These are phyloP conservation scores for Halisarca cf. caerulea DNA, from an alignment of 37 sponge, comb jelly and placozoan genomes.

Conservation along the genomic window DNA sequence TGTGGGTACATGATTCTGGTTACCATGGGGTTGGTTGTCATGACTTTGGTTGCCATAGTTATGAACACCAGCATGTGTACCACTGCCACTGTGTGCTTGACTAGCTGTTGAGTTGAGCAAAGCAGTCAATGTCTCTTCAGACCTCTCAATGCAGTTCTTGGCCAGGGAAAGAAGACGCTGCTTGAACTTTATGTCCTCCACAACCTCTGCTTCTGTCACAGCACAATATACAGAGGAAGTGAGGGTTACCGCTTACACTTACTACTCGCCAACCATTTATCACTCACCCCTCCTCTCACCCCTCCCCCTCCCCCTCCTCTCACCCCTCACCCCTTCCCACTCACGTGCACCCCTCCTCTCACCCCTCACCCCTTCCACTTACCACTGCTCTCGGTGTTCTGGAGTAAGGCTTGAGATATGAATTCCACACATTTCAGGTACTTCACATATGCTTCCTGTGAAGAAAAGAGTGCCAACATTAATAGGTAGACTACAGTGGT, in stretches of 20 bases:
- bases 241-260: too few relatives aligned
- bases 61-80: neutral
- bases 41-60: too few relatives aligned
- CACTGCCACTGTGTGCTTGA: too few relatives aligned
- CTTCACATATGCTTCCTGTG: constrained; percentile 54
- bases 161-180: constrained; percentile 19
- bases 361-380: too few relatives aligned
- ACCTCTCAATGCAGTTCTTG: constrained; percentile 61
- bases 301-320: too few relatives aligned
- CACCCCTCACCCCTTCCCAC: too few relatives aligned
- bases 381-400: constrained; percentile 34
- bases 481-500: neutral
- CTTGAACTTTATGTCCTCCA: neutral
- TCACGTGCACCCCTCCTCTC: too few relatives aligned
- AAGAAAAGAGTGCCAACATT: too few relatives aligned
- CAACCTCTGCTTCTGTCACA: neutral
- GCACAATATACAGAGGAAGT: too few relatives aligned
- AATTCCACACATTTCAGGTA: constrained; percentile 48
- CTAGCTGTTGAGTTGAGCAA: constrained; percentile 11
- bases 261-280: neutral
- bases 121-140: constrained; percentile 44
- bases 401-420: constrained; percentile 28
- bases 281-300: too few relatives aligned
- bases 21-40: too few relatives aligned
- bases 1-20: too few relatives aligned